Base-by-base conservation (phyloP, 2,797 vertebrate genomes). In the Rhadinocentrus ornatus region DNA sequence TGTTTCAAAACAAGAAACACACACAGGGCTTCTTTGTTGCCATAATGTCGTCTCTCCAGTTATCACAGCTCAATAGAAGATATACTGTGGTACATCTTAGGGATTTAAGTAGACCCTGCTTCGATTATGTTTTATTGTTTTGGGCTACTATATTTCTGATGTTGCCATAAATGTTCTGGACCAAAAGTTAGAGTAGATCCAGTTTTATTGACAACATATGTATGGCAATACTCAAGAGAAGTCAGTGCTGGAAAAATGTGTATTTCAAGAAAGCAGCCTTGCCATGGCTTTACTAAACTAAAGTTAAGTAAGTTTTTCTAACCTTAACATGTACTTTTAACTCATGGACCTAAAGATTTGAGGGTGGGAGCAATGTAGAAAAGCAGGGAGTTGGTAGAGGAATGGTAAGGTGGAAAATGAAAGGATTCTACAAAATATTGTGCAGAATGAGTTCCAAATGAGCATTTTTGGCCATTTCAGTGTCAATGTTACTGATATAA, bases 1-100 rank as follows among this genome's bases (percentile, higher is more conserved):
- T 57, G 70, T 86, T 73, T 89, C 86, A 86, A 63, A 78, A 70
- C 11, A 0, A 59, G 71, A 77, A 54, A 62, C 71, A 57, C 75
- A 34, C 54, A 44, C n/a, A n/a, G 63, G 58, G 13, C 16, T 65
- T 70, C 26, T 53, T 63, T 56, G 46, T 69, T 82, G 59, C 77
- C 78, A 73, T 85, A 62, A 68, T 75, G 71, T 79, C 65, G 41
- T 73, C 54, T 35, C 50, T 80, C 69, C 72, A 75, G 65, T 80
- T 61, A 67, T 71, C 8, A 11, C 15, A 44, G 27, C 65, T 71
- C 29, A 24, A 61, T 80, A 59, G 80, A 53, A 74, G 62, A 79
- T 54, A 65, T 71, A 59, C 27, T 64, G 58, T 69, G 73, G 55
- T 81, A 57, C 48, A 46, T 58, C 37, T 64, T 56, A 62, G 77